Conservation (phyloP, 2,797 vertebrate genomes). For the Syndactyla subalaris region DNA sequence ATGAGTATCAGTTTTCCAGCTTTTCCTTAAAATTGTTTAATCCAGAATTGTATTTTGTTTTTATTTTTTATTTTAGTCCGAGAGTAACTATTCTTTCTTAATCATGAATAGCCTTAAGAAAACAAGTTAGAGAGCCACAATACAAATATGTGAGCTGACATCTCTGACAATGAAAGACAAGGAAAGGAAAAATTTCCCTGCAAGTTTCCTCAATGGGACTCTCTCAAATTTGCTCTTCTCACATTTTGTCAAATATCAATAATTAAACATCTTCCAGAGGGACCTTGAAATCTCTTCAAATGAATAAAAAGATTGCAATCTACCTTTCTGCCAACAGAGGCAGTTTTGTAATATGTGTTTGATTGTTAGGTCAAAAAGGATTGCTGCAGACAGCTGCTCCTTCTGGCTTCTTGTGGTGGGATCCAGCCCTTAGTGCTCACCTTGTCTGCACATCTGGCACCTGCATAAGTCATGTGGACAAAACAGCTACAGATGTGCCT, state of each 20-base stretch:
- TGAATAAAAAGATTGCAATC: background rate
- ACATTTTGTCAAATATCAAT: background rate
- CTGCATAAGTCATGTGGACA: background rate
- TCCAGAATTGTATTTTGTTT: background rate
- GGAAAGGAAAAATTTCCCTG: background rate
- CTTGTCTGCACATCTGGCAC: background rate
- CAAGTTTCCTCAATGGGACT: background rate
- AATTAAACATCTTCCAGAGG: background rate
- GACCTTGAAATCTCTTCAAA: background rate
- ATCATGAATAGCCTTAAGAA: background rate
- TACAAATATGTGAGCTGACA: background rate
- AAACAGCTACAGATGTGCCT: background rate
- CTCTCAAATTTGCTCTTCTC: background rate
- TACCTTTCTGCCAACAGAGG: background rate
- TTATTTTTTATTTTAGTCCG: background rate
- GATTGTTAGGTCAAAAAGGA: background rate
- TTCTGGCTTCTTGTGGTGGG: background rate
- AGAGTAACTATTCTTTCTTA: background rate
- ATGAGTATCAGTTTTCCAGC: background rate
- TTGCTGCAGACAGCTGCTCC: background rate
- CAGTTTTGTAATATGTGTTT: background rate
- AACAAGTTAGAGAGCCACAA: background rate
- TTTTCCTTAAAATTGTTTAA: background rate
- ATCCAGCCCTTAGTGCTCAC: background rate
- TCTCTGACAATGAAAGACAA: background rate